Conservation (phyloP, 2,888 invertebrate genomes). For the Aspidiotus rigidus region DNA sequence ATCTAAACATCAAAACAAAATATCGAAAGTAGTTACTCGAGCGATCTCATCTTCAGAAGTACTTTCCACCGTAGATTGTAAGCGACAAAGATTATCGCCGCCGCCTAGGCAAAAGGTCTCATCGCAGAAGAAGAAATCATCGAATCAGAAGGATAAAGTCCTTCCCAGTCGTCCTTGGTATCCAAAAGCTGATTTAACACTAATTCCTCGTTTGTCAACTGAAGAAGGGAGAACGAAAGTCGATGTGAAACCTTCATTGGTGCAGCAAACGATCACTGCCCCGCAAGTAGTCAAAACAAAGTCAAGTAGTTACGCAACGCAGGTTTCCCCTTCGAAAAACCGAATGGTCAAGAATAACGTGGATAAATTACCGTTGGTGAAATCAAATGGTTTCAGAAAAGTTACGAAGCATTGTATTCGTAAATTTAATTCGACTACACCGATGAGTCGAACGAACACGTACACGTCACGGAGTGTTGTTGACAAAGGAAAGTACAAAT, state of each 20-base stretch:
- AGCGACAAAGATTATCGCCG: too few species aligned
- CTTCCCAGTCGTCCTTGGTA: not conserved
- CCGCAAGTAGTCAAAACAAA: not conserved
- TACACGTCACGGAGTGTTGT: not conserved
- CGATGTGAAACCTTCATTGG: not conserved
- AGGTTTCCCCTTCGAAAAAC: not conserved
- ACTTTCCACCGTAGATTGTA: too few species aligned
- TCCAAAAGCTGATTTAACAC: not conserved
- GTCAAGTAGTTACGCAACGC: not conserved
- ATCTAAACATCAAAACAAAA: not conserved
- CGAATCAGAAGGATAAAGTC: too few species aligned
- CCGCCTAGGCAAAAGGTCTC: too few species aligned
- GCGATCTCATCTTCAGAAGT: too few species aligned
- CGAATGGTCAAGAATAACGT: not conserved
- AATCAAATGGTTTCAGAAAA: not conserved
- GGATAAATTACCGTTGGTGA: not conserved
- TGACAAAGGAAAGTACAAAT: slow-evolving; percentile 3
- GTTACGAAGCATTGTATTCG: not conserved
- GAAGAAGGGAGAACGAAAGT: not conserved
- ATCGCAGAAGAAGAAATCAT: too few species aligned
- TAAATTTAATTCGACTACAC: not conserved
- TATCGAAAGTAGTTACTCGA: too few species aligned
- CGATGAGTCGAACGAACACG: not conserved
- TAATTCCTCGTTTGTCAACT: not conserved
- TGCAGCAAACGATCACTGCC: not conserved